phyloP scores from a whole-genome alignment of 1,140 invertebrate species.

The Sesamia nonagrioides region DNA sequence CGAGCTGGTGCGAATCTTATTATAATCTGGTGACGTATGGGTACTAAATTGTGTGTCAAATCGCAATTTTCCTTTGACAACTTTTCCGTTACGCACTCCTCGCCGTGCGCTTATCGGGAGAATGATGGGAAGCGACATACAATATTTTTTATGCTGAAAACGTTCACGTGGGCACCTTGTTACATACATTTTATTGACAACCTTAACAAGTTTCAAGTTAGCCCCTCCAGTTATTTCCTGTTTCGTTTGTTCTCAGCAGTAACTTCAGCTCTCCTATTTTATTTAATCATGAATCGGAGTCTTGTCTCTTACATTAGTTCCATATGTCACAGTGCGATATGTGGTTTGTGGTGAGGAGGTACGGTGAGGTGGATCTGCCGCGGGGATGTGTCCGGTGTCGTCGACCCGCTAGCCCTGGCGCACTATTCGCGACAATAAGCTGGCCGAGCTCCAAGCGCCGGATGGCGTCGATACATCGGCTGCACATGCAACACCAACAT shows the following conservation, averaged over 20 bases:
- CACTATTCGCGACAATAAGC: constrained; percentile 66
- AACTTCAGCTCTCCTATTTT: background rate
- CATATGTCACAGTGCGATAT: constrained; percentile 25
- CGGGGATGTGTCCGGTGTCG: constrained; percentile 67
- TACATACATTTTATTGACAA: constrained; percentile 31
- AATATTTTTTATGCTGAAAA: constrained; percentile 40
- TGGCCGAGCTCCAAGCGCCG: constrained; percentile 71
- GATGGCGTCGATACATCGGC: constrained; percentile 59
- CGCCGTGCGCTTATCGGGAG: background rate
- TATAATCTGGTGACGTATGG: constrained; percentile 39
- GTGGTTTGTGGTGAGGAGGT: constrained; percentile 32
- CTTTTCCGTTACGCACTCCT: constrained; percentile 33
- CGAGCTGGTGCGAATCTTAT: constrained; percentile 23
- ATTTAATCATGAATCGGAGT: constrained; percentile 1
- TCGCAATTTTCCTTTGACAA: constrained; percentile 36
- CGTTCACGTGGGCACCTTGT: constrained; percentile 5
- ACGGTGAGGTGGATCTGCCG: constrained; percentile 50
- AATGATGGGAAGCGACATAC: constrained; percentile 13
- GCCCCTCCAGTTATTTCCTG: constrained; percentile 8
- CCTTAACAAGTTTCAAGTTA: constrained; percentile 3
- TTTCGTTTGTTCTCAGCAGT: constrained; percentile 3
- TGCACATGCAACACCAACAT: constrained; percentile 40
- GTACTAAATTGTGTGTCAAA: constrained; percentile 12
- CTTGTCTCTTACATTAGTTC: background rate
- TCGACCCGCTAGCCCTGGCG: constrained; percentile 66